These are phyloP conservation scores for Alauda arvensis DNA, from an alignment of 2,797 vertebrate species.

Conservation along the genomic window DNA sequence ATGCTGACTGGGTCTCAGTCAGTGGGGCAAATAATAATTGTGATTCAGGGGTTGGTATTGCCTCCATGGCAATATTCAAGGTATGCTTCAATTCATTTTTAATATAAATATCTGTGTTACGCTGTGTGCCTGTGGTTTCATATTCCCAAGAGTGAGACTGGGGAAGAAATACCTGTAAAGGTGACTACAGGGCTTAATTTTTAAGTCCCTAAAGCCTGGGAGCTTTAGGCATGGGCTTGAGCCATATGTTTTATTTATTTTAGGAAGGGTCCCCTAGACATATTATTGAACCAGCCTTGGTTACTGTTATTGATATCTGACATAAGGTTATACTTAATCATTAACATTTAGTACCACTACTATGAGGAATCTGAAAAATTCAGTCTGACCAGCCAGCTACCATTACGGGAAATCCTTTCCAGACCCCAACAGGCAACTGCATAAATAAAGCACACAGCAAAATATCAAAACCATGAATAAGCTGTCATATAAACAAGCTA, in stretches of 20 bases:
- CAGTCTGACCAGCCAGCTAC: constrained; percentile 42
- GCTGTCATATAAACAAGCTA: constrained; percentile 36
- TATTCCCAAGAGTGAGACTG: constrained; percentile 48
- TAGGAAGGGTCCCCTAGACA: constrained; percentile 54
- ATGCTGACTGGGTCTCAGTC: background rate
- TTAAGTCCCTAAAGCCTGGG: constrained; percentile 59
- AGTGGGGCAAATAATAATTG: constrained; percentile 28
- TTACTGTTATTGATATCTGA: constrained; percentile 65
- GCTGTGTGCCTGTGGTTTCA: constrained; percentile 42
- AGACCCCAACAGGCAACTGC: constrained; percentile 42
- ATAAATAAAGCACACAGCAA: constrained; percentile 47
- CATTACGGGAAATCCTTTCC: constrained; percentile 50
- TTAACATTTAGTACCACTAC: constrained; percentile 56
- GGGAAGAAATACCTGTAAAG: constrained; percentile 62
- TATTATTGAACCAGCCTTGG: constrained; percentile 59
- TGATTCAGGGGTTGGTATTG: constrained; percentile 11
- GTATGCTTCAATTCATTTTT: constrained; percentile 58
- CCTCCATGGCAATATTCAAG: constrained; percentile 37
- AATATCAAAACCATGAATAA: constrained; percentile 47
- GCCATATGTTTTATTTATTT: constrained; percentile 66
- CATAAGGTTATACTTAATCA: constrained; percentile 62
- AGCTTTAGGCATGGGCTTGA: constrained; percentile 54
- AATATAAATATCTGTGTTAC: constrained; percentile 52
- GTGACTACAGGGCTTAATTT: constrained; percentile 57
- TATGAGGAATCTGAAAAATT: constrained; percentile 57